Conservation (phyloP, 2,888 invertebrate genomes). For the Idaea dimidiata region DNA sequence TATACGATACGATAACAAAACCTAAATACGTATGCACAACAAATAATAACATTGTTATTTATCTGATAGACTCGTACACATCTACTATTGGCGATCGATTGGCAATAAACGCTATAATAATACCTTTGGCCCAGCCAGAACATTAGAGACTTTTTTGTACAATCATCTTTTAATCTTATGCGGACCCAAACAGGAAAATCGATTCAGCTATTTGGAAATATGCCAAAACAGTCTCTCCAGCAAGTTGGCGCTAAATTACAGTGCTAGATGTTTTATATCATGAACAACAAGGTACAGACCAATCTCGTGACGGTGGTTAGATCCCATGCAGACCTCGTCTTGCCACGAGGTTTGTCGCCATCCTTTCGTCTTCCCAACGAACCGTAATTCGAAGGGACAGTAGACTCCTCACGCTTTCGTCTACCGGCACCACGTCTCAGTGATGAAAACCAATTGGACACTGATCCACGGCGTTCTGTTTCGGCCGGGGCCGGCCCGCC, state of each 20-base stretch:
- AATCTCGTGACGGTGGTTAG: constrained; percentile 78
- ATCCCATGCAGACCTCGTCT: constrained; percentile 82
- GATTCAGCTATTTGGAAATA: constrained; percentile 71
- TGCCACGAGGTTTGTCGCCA: constrained; percentile 66
- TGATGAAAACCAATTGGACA: constrained; percentile 91
- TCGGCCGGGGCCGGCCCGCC: constrained; percentile 70
- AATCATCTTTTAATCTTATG: constrained; percentile 53
- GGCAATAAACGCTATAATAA: not conserved
- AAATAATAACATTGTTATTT: not conserved
- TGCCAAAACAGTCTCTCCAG: constrained; percentile 67
- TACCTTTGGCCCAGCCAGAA: constrained; percentile 10
- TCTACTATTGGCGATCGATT: not conserved
- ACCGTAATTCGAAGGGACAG: constrained; percentile 70
- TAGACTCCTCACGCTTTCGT: constrained; percentile 67
- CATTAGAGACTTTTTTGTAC: constrained; percentile 41
- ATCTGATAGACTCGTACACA: not conserved
- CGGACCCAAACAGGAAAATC: constrained; percentile 62
- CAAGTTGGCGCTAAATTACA: constrained; percentile 36
- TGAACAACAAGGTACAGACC: constrained; percentile 71
- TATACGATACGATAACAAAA: not conserved
- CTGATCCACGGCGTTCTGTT: constrained; percentile 84
- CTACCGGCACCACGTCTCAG: constrained; percentile 82
- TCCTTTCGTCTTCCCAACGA: constrained; percentile 77
- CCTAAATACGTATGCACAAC: not conserved
- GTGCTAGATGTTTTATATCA: constrained; percentile 29